phyloP scores from a whole-genome alignment of 2,888 invertebrate species.

The Eurytoma adleriae region DNA sequence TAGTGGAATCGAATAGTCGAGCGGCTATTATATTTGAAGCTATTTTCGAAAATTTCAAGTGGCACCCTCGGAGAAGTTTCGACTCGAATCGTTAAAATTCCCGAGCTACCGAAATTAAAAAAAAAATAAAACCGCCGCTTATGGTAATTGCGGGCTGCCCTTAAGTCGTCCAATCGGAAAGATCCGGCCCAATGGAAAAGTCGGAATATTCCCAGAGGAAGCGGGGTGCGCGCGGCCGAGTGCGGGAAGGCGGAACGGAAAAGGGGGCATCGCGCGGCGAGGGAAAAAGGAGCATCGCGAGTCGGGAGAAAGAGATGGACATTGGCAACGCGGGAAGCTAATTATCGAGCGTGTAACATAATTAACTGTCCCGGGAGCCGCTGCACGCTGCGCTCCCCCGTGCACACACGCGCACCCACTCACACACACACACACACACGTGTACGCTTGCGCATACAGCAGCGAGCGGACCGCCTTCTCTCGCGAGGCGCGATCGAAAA shows the following conservation, averaged over 20 bases:
- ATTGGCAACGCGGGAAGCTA: conserved; percentile 63
- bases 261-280: conserved; percentile 12
- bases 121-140: too few species aligned
- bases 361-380: conserved; percentile 65
- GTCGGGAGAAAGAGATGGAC: conserved; percentile 41
- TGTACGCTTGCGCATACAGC: not conserved
- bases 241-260: not conserved
- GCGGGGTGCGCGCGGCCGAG: too few species aligned
- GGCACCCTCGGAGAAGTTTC: too few species aligned
- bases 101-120: too few species aligned
- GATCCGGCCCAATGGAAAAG: too few species aligned
- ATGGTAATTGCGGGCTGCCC: too few species aligned
- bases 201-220: not conserved
- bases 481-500: conserved; percentile 62
- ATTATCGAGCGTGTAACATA: conserved; percentile 69
- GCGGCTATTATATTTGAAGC: too few species aligned
- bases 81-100: too few species aligned
- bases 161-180: too few species aligned
- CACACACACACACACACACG: not conserved
- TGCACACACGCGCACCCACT: not conserved
- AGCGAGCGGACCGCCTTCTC: not conserved
- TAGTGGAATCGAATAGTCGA: too few species aligned
- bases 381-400: conserved; percentile 2
- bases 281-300: conserved; percentile 21
- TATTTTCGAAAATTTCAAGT: too few species aligned